Evolutionary conservation across 2,797 vertebrate species (phyloP).

Genomic region (Sphenopsis melanotis): DNA sequence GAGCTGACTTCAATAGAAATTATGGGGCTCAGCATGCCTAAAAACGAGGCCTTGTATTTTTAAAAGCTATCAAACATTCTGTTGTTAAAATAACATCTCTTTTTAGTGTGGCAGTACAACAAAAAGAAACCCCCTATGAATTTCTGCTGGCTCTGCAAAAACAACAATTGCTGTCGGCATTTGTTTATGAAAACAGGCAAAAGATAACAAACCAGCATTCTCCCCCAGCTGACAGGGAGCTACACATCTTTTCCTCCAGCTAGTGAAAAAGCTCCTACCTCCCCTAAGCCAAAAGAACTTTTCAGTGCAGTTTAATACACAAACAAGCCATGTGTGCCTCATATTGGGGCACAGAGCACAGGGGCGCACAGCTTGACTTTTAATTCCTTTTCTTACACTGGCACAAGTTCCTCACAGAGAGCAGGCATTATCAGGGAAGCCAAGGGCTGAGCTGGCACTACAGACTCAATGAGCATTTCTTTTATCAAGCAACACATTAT

Average conservation of each 20-base stretch:
- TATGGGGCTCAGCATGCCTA: neutral
- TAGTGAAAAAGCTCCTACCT: neutral
- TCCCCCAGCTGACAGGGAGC: neutral
- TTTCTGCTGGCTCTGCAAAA: constrained; percentile 35
- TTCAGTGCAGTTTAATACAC: neutral
- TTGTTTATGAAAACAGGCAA: constrained; percentile 30
- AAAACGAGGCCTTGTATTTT: neutral
- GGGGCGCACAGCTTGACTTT: neutral
- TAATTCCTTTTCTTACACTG: neutral
- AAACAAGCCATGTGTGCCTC: neutral
- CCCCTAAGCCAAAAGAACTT: neutral
- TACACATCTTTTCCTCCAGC: neutral
- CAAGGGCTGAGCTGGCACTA: neutral
- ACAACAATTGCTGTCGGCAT: neutral
- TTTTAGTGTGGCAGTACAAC: neutral
- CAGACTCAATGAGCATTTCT: neutral
- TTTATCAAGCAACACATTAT: neutral
- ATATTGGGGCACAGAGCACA: neutral
- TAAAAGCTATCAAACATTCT: constrained; percentile 18
- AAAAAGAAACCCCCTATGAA: neutral
- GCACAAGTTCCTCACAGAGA: neutral
- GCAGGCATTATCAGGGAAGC: neutral
- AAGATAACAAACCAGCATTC: neutral
- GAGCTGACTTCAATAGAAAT: neutral
- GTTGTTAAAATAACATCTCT: constrained; percentile 1